A percentile compares a stretch with the other conserved stretches of the same genome.
Evolutionary conservation across 2,113 vertebrate species (phyloP).

Genomic region (Salvelinus fontinalis): DNA sequence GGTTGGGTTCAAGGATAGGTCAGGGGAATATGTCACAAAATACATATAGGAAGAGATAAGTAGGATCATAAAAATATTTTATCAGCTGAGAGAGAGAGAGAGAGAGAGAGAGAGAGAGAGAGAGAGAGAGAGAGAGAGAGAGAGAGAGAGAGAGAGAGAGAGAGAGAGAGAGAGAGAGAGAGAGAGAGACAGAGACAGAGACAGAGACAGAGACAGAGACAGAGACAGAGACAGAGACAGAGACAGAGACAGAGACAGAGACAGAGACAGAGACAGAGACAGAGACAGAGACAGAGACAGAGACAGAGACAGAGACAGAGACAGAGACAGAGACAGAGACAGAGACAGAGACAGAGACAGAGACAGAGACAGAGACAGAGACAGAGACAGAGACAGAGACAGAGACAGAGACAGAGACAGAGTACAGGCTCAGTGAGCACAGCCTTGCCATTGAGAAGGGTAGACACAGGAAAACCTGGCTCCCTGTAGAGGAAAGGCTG

Average conservation of each 20-base stretch:
- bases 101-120: too few relatives aligned
- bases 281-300: conserved; percentile 18
- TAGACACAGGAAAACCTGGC: too few relatives aligned
- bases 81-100: conserved; percentile 49
- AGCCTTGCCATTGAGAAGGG: too few relatives aligned
- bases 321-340: conserved; percentile 17
- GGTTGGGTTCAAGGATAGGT: conserved; percentile 65
- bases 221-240: conserved; percentile 20
- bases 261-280: conserved; percentile 9
- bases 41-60: conserved; percentile 55
- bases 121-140: too few relatives aligned
- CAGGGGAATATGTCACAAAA: conserved; percentile 68
- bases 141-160: too few relatives aligned
- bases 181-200: too few relatives aligned
- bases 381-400: conserved; percentile 1
- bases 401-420: conserved; percentile 26
- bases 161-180: too few relatives aligned
- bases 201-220: not conserved
- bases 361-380: conserved; percentile 19
- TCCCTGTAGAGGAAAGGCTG: too few relatives aligned
- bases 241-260: conserved; percentile 4
- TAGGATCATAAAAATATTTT: conserved; percentile 65
- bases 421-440: too few relatives aligned
- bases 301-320: not conserved
- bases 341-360: conserved; percentile 4